phyloP scores from a whole-genome alignment of 2,113 vertebrate species.

The Ploceus nigricollis region DNA sequence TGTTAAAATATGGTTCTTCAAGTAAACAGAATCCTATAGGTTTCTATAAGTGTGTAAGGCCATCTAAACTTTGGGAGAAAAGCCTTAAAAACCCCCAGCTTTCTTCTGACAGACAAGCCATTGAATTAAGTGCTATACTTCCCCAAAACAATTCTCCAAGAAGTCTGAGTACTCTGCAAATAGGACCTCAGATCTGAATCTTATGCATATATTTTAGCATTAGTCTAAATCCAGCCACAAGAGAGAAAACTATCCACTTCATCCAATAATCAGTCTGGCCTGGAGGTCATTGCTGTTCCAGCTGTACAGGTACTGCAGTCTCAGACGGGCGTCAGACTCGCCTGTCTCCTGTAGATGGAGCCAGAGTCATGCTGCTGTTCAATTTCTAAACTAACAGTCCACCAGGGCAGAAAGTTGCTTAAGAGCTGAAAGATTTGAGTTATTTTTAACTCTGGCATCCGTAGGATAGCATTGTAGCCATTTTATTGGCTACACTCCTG shows the following conservation, averaged over 20 bases:
- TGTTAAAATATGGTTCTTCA: neutral
- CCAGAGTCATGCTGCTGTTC: neutral
- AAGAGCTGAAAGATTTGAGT: neutral
- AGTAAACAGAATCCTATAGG: neutral
- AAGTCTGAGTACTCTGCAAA: neutral
- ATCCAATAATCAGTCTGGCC: neutral
- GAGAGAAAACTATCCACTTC: neutral
- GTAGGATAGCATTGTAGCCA: neutral
- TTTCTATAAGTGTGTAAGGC: fast-evolving
- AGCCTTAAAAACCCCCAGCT: neutral
- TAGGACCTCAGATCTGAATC: neutral
- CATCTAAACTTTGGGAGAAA: neutral
- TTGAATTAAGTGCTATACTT: neutral
- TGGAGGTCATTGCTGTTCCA: neutral
- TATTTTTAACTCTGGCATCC: conserved; percentile 3
- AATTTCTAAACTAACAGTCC: neutral
- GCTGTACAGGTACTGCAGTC: neutral
- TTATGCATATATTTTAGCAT: neutral
- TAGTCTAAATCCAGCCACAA: neutral
- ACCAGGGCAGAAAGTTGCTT: neutral
- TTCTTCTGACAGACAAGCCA: neutral
- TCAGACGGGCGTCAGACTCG: neutral
- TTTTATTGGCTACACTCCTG: neutral
- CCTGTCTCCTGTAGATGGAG: conserved; percentile 53
- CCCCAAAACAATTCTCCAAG: neutral